Evolutionary conservation across 1,140 invertebrate species (phyloP), one percentile per base, ranked within the genome.

Genomic region (Amphibalanus amphitrite): DNA sequence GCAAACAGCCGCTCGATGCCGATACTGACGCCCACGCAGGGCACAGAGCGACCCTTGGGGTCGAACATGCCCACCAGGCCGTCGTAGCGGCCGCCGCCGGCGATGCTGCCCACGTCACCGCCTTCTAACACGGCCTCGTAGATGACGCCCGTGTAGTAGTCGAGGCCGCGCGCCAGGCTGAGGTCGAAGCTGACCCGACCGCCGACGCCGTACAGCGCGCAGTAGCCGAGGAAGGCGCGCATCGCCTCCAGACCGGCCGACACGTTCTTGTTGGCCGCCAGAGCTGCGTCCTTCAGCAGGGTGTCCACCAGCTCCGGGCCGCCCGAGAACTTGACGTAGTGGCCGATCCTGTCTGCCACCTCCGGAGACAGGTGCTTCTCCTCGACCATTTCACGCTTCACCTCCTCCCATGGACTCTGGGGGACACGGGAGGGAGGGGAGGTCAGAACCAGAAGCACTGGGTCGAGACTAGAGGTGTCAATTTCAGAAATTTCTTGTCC

Each of bases 121-220:
- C 65, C 69, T 17, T 30, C 71, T 29, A 75, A 65, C 29, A 97
- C 85, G 74, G 93, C 95, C 86, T 99, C 97, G 83, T 94, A 99
- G 77, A 99, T 99, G 67, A 98, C 87, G 67, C 97, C 97, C 20
- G 97, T 99, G 77, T 99, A 99, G 81, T 99, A 99, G 83, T 99
- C 97, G 47, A 99, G 83, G 3, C 97, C 97, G 81, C 97, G 85
- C 0, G 97, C 97, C 38, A 99, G 82, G 80, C 96, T 98, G 73
- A 99, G 82, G 81, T 99, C 96, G 80, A 99, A 98, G 13, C 82
- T 80, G 38, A 97, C 85, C 76, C 87, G 87, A 71, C 92, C 85
- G n/a, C 83, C 81, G 64, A 96, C 84, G 23, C 88, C 89, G 75
- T 90, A 89, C 13, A 95, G 79, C 30, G 89, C 82, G 78, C 92